Percentiles rank a stretch among this genome's conserved stretches.
Conservation (phyloP, 1,140 invertebrate species). For the Holcopasites calliopsidis region DNA sequence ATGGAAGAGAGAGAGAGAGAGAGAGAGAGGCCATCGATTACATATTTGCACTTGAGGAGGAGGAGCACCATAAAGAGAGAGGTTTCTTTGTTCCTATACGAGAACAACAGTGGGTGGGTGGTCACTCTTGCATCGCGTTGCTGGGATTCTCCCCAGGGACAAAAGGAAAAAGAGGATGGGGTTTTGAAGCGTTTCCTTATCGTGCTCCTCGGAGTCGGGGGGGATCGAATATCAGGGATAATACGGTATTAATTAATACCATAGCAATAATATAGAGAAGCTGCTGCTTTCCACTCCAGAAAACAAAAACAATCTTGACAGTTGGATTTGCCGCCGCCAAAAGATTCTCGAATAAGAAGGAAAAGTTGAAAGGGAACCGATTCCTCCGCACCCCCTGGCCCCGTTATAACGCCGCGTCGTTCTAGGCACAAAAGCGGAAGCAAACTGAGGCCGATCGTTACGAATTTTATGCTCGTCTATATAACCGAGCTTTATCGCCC, state of each 20-base stretch:
- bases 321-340: too few relatives aligned
- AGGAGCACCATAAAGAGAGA: conserved; percentile 52
- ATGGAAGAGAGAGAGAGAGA: background rate
- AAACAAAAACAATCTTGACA: too few relatives aligned
- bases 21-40: conserved; percentile 60
- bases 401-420: conserved; percentile 14
- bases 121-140: conserved; percentile 10
- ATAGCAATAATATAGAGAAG: background rate
- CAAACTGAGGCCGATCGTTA: conserved; percentile 56
- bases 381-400: background rate
- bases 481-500: conserved; percentile 72
- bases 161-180: background rate
- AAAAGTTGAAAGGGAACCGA: too few relatives aligned
- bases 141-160: conserved; percentile 15
- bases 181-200: conserved; percentile 4
- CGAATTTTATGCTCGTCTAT: conserved; percentile 69
- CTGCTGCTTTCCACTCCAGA: background rate
- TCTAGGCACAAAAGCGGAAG: conserved; percentile 46
- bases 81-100: conserved; percentile 55
- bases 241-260: conserved; percentile 38
- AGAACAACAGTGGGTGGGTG: conserved; percentile 48
- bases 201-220: background rate
- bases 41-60: conserved; percentile 66
- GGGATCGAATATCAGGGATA: conserved; percentile 8
- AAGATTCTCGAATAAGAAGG: too few relatives aligned